phyloP scores from a whole-genome alignment of 2,113 vertebrate species.

The Xenopus borealis region DNA sequence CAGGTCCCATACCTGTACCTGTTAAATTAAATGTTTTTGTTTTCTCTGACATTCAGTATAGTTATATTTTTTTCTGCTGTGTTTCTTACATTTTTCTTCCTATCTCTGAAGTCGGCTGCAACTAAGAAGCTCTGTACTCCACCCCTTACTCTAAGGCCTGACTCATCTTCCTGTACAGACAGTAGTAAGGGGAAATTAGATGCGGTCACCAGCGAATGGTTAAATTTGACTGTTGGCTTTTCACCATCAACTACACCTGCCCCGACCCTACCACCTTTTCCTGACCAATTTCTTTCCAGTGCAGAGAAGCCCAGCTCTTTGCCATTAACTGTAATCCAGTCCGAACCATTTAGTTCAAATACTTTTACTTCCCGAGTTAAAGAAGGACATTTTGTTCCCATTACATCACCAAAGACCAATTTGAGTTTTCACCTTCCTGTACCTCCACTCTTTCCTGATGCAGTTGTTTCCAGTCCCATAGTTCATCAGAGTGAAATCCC shows the following conservation, averaged over 20 bases:
- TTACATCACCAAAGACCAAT: slow-evolving; percentile 48
- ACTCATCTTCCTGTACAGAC: slow-evolving; percentile 53
- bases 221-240: slow-evolving; percentile 66
- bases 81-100: slow-evolving; percentile 52
- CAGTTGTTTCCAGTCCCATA: slow-evolving; percentile 47
- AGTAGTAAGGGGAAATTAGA: slow-evolving; percentile 59
- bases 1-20: too few species aligned
- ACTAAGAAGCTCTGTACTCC: slow-evolving; percentile 52
- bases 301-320: slow-evolving; percentile 59
- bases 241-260: slow-evolving; percentile 57
- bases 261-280: slow-evolving; percentile 63
- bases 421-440: slow-evolving; percentile 47
- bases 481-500: slow-evolving; percentile 23
- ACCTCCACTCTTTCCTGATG: slow-evolving; percentile 48
- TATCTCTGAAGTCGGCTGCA: slow-evolving; percentile 66
- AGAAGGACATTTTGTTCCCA: slow-evolving; percentile 51
- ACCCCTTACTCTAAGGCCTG: slow-evolving; percentile 56
- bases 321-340: slow-evolving; percentile 48
- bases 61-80: slow-evolving; percentile 48
- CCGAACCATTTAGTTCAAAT: slow-evolving; percentile 46
- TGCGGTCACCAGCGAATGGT: slow-evolving; percentile 64
- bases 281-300: slow-evolving; percentile 62
- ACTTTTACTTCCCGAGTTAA: slow-evolving; percentile 50
- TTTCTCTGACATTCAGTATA: slow-evolving; percentile 40
- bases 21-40: slow-evolving; percentile 46